Base-by-base conservation (phyloP, 1,140 invertebrate genomes). In the Marisa cornuarietis region DNA sequence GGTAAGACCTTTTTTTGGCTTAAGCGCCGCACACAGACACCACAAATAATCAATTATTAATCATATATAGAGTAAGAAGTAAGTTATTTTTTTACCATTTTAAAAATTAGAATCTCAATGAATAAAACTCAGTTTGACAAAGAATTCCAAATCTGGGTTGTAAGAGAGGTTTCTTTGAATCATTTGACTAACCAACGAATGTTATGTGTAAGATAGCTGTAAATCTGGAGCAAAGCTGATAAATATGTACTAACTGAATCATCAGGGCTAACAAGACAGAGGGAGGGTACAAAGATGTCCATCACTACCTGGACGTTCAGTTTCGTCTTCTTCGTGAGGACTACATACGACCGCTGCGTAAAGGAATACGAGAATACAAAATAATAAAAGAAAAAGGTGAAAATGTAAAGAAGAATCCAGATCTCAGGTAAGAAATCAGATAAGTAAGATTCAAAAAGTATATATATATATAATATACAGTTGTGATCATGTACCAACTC, bases 231-330 rank as follows among this genome's bases (percentile, higher is more conserved):
- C 65, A 24, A 11, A 68, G 22, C 22, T 14, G 13, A 8, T 1
- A 31, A 82, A 42, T 4, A 0, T 42, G 31, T 42, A 76, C 71
- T 85, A 87, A 58, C 54, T 11, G 14, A 54, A 54, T 54, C 9
- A 0, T 79, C 63, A 73, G 78, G n/a, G 42, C 58, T 26, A 79
- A 72, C 52, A 75, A 76, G 65, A 51, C 20, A 20, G 75, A 73
- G 54, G 82, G 82, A 42, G 54, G 65, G 9, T 83, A 78, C 75
- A 54, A 58, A n/a, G 76, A 92, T 86, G 91, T 93, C 0, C 91
- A 94, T 42, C 93, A 95, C 83, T 97, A 97, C 86, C 88, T 97
- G 16, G 94, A 96, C 85, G 92, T 94, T 0, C 95, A 96, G 83
- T 95, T 95, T 85, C 90, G 94, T 22, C 89, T 96, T 5, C 87